Evolutionary conservation across 2,797 vertebrate genomes (phyloP), one percentile per base, ranked within the genome.

Genomic region (Ambastaia sidthimunki): DNA sequence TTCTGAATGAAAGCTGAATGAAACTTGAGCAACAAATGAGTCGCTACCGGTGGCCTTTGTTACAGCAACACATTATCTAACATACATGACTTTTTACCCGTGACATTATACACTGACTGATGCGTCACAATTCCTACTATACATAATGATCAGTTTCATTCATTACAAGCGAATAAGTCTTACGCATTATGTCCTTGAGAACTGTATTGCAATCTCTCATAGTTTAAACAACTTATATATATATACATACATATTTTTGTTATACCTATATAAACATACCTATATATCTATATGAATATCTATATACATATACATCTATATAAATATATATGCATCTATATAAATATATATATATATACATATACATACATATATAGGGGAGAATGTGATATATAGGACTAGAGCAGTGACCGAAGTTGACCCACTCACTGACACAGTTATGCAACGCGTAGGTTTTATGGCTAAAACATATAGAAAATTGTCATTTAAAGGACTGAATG

Each of bases 361-460:
- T 7, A 37, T 7, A 37, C 4, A 37, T 37, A 37, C 2, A 48
- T 55, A 70, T 3, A 50, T 7, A 3, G 7, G 31, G 16, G 13
- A 16, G 9, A 67, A 1, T 7, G 15, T 1, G 4, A 76, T 37
- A 80, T 50, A 68, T 34, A 1, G 7, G 78, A 16, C 48, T 80
- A 63, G 74, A 54, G 31, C 84, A 84, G 57, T 90, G 89, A 91
- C 90, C 89, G 80, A 15, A 9, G 16, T 34, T 89, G 87, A 89
- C 85, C 84, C 76, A 70, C 86, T 59, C 75, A 54, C 74, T 91
- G 89, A 90, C 89, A 92, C 91, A 92, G 88, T 93, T 92, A 92
- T 83, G 90, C 90, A 93, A 91, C 88, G 85, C 13, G 13, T 18
- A 37, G 4, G 55, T 70, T 80, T 60, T 47, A 71, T 4, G 52